A percentile compares a stretch with the other conserved stretches of the same genome.
Evolutionary conservation across 2,113 vertebrate genomes (phyloP).

Genomic region (Eptesicus fuscus): DNA sequence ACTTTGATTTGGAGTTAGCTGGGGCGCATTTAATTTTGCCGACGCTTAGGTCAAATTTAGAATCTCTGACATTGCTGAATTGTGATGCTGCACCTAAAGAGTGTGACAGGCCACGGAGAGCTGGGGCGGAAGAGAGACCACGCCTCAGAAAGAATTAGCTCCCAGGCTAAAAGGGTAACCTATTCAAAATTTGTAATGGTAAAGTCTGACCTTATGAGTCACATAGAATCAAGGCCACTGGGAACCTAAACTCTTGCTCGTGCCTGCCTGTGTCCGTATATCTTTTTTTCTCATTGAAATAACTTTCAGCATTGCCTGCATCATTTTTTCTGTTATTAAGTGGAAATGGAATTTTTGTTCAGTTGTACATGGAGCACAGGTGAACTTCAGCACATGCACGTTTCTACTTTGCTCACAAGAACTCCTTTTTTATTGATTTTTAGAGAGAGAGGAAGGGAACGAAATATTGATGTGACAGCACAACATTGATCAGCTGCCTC

Average conservation of each 20-base stretch:
- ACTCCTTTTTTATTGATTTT: neutral
- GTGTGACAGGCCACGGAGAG: constrained; percentile 21
- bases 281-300: neutral
- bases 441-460: neutral
- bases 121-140: neutral
- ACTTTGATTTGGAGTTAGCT: constrained; percentile 38
- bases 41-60: constrained; percentile 50
- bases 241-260: neutral
- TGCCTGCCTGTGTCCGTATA: neutral
- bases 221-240: neutral
- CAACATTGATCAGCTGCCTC: neutral
- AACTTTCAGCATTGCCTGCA: neutral
- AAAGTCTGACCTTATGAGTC: constrained; percentile 63
- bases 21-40: constrained; percentile 37
- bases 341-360: neutral
- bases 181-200: constrained; percentile 56
- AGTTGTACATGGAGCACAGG: neutral
- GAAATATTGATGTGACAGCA: neutral
- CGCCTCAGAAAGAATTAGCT: constrained; percentile 19
- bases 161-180: neutral
- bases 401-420: neutral
- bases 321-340: neutral
- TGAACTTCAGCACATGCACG: neutral
- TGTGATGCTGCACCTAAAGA: constrained; percentile 53
- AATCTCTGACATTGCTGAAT: constrained; percentile 50